A percentile compares a stretch with the other conserved stretches of the same genome.
These are phyloP conservation scores for Periphyllus acericola DNA, from an alignment of 2,888 invertebrate genomes.

Conservation along the genomic window DNA sequence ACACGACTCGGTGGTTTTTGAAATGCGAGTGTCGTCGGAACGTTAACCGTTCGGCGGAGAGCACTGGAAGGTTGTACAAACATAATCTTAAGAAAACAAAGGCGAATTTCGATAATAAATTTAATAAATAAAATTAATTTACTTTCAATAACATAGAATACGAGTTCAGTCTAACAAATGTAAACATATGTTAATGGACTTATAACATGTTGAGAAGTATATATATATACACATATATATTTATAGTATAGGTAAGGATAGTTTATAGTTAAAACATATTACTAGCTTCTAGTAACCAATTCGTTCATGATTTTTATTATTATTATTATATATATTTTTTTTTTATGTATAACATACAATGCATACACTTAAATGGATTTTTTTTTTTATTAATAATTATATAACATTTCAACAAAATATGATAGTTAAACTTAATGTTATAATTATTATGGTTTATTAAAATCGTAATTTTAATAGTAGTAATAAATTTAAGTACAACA, in stretches of 20 bases:
- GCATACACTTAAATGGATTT: not conserved
- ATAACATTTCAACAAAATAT: slow-evolving; percentile 49
- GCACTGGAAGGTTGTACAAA: too few species aligned
- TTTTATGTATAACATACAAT: slow-evolving; percentile 7
- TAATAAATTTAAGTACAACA: slow-evolving; percentile 39
- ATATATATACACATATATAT: too few species aligned
- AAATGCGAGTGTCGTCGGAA: not conserved
- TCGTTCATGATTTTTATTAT: slow-evolving; percentile 30
- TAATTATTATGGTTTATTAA: slow-evolving; percentile 14
- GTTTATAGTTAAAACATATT: slow-evolving; percentile 13
- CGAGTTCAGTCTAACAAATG: not conserved
- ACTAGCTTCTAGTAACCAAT: slow-evolving; percentile 43
- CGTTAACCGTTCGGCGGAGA: not conserved
- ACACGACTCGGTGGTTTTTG: not conserved
- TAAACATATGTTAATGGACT: not conserved
- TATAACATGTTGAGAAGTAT: not conserved
- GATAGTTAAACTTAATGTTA: slow-evolving; percentile 40
- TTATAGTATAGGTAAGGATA: not conserved
- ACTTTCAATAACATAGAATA: slow-evolving; percentile 19
- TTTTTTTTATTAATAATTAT: slow-evolving; percentile 21
- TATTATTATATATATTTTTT: not conserved
- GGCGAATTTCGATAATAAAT: not conserved
- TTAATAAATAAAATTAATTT: slow-evolving; percentile 16
- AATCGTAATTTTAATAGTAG: slow-evolving; percentile 39
- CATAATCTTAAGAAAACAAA: not conserved